Conservation (phyloP, 1,140 invertebrate species). For the Monomorium pharaonis region DNA sequence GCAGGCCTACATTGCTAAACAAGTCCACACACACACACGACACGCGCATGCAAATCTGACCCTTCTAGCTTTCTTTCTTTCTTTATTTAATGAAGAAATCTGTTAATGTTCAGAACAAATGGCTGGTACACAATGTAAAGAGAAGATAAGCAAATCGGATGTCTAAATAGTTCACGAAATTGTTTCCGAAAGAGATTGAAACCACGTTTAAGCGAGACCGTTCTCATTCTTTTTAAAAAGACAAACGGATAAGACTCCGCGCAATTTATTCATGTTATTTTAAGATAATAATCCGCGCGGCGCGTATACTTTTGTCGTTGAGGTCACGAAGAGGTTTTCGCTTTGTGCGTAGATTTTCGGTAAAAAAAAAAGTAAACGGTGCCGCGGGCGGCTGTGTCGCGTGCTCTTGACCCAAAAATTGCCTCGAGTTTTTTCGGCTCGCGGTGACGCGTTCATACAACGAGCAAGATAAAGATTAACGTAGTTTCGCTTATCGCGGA, state of each 20-base stretch:
- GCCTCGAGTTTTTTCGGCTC: slow-evolving; percentile 8
- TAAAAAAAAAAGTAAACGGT: not conserved
- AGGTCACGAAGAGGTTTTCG: not conserved
- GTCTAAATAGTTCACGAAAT: not conserved
- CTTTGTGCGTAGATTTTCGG: not conserved
- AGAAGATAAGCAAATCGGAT: not conserved
- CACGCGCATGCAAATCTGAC: slow-evolving; percentile 31
- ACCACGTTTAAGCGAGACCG: not conserved
- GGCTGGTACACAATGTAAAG: not conserved
- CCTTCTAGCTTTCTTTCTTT: slow-evolving; percentile 8
- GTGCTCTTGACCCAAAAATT: slow-evolving; percentile 60
- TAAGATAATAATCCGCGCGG: not conserved
- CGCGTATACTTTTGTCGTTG: not conserved
- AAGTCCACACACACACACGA: slow-evolving; percentile 47
- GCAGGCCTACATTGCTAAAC: slow-evolving; percentile 34
- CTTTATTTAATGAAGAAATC: not conserved
- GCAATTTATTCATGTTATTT: not conserved
- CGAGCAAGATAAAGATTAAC: slow-evolving; percentile 10
- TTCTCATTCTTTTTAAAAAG: not conserved
- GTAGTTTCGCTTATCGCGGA: not conserved
- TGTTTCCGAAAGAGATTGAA: slow-evolving; percentile 11
- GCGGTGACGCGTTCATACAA: slow-evolving; percentile 19
- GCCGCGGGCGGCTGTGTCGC: not conserved
- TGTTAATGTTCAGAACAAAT: not conserved
- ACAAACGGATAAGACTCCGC: not conserved